Percentiles rank a stretch among this genome's conserved stretches.
phyloP scores from a whole-genome alignment of 2,113 vertebrate species.

The Columba janthina region DNA sequence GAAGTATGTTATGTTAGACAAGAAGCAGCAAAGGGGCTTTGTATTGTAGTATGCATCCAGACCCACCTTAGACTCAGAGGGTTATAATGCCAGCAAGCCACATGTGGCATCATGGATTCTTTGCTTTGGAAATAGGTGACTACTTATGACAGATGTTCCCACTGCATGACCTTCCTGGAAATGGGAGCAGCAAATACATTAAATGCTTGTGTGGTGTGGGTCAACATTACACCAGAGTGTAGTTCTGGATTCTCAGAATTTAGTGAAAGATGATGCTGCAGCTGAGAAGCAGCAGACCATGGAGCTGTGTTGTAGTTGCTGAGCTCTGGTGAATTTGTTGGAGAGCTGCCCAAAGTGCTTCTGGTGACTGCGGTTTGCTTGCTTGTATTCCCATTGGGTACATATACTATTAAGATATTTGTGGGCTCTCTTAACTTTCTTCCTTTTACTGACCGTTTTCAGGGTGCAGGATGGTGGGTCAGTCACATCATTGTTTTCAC shows the following conservation, averaged over 20 bases:
- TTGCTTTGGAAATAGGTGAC: background rate
- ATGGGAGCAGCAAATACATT: background rate
- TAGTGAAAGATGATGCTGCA: background rate
- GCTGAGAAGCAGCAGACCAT: background rate
- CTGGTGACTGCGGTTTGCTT: background rate
- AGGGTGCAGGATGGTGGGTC: background rate
- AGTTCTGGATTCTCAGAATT: background rate
- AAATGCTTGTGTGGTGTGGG: background rate
- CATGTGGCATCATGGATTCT: background rate
- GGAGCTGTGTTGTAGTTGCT: background rate
- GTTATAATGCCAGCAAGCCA: background rate
- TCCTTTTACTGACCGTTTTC: background rate
- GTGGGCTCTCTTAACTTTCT: background rate
- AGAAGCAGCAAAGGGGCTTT: background rate
- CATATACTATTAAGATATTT: background rate
- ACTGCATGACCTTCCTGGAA: background rate
- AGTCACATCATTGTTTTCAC: background rate
- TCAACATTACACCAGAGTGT: background rate
- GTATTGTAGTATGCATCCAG: background rate
- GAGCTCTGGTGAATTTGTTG: background rate
- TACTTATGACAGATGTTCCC: fast-evolving
- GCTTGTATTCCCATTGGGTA: background rate
- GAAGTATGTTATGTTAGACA: background rate
- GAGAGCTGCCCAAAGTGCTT: background rate
- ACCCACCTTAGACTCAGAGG: fast-evolving